Conservation (phyloP, 2,113 vertebrate genomes). For the Lontra canadensis region DNA sequence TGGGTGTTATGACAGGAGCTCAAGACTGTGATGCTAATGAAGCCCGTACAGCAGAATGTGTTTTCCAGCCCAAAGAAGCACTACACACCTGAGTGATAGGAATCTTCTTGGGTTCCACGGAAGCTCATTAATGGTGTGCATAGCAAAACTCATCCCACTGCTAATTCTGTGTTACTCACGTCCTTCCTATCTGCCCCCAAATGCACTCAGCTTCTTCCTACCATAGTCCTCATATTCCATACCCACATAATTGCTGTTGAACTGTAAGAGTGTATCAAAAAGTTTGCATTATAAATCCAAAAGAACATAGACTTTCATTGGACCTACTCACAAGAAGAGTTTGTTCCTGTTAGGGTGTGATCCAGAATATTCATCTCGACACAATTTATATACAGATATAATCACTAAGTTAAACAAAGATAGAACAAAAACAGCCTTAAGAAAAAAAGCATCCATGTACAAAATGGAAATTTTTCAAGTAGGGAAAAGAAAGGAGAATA, state of each 20-base stretch:
- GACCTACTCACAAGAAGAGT: not conserved
- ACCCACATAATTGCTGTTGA: not conserved
- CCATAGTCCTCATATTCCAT: not conserved
- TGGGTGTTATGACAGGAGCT: conserved; percentile 53
- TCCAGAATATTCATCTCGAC: not conserved
- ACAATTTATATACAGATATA: not conserved
- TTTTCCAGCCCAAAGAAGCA: conserved; percentile 29
- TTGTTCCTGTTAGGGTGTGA: not conserved
- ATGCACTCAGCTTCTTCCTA: not conserved
- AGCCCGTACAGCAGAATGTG: not conserved
- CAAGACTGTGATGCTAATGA: conserved; percentile 67
- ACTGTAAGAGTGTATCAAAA: not conserved
- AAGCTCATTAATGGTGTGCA: not conserved
- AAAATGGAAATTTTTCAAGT: conserved; percentile 16
- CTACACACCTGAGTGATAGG: not conserved
- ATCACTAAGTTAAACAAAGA: conserved; percentile 32
- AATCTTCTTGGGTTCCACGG: not conserved
- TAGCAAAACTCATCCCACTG: not conserved
- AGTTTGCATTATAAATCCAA: not conserved
- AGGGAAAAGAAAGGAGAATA: not conserved
- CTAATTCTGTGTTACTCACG: not conserved
- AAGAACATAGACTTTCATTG: not conserved
- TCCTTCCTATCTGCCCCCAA: not conserved
- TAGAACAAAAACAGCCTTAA: not conserved
- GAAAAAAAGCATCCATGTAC: not conserved